phyloP scores from a whole-genome alignment of 2,113 vertebrate genomes.

The Epinephelus fuscoguttatus region DNA sequence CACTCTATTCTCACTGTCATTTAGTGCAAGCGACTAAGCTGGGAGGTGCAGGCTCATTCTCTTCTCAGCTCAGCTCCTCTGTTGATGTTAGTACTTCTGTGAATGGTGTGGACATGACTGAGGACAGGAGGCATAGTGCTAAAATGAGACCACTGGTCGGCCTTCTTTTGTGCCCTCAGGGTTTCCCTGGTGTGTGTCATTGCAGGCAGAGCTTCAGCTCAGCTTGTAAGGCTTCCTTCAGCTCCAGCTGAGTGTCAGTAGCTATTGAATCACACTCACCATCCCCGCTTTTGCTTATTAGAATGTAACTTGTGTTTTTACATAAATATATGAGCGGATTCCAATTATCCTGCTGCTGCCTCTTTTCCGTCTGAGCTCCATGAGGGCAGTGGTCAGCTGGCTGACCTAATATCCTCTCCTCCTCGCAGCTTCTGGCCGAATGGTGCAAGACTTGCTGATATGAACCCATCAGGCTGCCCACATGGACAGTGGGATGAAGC shows the following conservation, averaged over 20 bases:
- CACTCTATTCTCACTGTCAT: conserved; percentile 33
- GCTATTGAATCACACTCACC: conserved; percentile 21
- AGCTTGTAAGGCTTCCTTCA: conserved; percentile 30
- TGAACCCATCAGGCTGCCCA: conserved; percentile 61
- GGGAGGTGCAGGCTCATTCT: conserved; percentile 45
- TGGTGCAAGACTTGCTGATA: conserved; percentile 56
- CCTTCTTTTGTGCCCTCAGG: conserved; percentile 39
- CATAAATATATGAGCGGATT: conserved; percentile 36
- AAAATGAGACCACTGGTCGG: conserved; percentile 44
- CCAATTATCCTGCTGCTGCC: conserved; percentile 47
- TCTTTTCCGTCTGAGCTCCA: conserved; percentile 28
- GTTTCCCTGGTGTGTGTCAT: conserved; percentile 57
- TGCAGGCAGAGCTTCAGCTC: conserved; percentile 16
- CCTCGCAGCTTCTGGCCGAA: conserved; percentile 52
- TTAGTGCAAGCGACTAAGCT: conserved; percentile 58
- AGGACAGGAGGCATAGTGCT: conserved; percentile 56
- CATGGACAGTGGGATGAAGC: conserved; percentile 51
- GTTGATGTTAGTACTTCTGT: conserved; percentile 62
- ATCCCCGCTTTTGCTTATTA: conserved; percentile 23
- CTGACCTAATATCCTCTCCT: conserved; percentile 58
- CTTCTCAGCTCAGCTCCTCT: conserved; percentile 38
- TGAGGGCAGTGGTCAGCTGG: conserved; percentile 35
- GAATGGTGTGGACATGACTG: conserved; percentile 46
- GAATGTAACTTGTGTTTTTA: conserved; percentile 43
- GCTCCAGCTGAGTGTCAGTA: conserved; percentile 28